phyloP scores from a whole-genome alignment of 2,797 vertebrate genomes.

The Balearica regulorum region DNA sequence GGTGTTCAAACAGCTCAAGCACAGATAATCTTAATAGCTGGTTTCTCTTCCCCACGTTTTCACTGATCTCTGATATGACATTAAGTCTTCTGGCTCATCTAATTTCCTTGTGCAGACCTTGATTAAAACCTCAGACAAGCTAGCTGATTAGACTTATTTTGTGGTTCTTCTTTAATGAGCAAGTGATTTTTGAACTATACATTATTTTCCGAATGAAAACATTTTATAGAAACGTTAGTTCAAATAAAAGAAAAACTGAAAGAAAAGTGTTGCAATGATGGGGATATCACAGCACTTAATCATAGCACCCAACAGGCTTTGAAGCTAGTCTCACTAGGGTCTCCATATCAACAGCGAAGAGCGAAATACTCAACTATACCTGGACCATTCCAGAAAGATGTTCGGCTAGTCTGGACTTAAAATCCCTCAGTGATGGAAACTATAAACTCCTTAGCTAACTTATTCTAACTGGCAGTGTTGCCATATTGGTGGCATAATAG shows the following conservation, averaged over 20 bases:
- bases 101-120: neutral
- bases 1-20: neutral
- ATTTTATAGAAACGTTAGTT: neutral
- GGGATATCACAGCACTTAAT: neutral
- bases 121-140: neutral
- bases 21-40: neutral
- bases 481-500: neutral
- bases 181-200: neutral
- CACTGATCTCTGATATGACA: neutral
- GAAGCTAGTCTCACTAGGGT: neutral
- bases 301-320: neutral
- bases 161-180: neutral
- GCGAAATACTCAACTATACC: neutral
- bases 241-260: neutral
- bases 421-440: neutral
- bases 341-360: neutral
- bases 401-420: neutral
- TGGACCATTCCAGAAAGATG: neutral
- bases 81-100: neutral
- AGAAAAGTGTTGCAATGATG: fast-evolving
- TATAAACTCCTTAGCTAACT: neutral
- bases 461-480: neutral
- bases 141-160: neutral
- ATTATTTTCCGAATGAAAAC: neutral
- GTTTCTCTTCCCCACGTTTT: neutral